These are phyloP conservation scores for Clarias pachynema DNA, from an alignment of 2,797 vertebrate species.

Conservation along the genomic window DNA sequence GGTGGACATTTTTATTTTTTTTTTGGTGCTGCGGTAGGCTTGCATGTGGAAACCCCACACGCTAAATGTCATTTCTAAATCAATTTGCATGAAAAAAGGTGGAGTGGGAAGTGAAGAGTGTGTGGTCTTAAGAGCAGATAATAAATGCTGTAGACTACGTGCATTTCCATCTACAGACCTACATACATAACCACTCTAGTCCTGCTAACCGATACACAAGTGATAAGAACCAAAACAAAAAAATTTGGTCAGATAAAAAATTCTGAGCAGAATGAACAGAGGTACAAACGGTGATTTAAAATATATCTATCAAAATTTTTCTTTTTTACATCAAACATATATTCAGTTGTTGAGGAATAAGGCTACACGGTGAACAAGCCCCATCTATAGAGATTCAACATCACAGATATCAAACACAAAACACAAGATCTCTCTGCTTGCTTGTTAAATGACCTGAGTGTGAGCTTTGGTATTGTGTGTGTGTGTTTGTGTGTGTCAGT, in stretches of 20 bases:
- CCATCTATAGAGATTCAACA: slow-evolving; percentile 38
- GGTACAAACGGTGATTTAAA: slow-evolving; percentile 14
- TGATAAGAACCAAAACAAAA: background rate
- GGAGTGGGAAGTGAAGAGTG: slow-evolving; percentile 52
- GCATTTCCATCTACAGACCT: slow-evolving; percentile 48
- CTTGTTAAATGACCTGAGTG: slow-evolving; percentile 54
- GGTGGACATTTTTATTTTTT: slow-evolving; percentile 66
- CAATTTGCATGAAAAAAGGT: slow-evolving; percentile 65
- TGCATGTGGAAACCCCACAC: slow-evolving; percentile 59
- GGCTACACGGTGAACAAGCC: slow-evolving; percentile 40
- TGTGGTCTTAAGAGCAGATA: slow-evolving; percentile 50
- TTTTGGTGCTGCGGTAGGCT: slow-evolving; percentile 38
- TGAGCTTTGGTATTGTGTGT: slow-evolving; percentile 32
- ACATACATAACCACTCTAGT: slow-evolving; percentile 15
- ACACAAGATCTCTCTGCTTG: slow-evolving; percentile 52
- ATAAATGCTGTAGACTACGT: slow-evolving; percentile 46
- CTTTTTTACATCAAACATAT: slow-evolving; percentile 5
- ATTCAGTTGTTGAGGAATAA: slow-evolving; percentile 29
- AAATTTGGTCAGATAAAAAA: background rate
- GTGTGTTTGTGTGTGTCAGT: slow-evolving; percentile 8
- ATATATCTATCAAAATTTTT: background rate
- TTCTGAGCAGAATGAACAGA: background rate
- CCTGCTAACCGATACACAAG: background rate
- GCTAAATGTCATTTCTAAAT: slow-evolving; percentile 71
- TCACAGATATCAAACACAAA: slow-evolving; percentile 44